Base-by-base conservation (phyloP, 2,888 invertebrate genomes). In the Elmis aenea region DNA sequence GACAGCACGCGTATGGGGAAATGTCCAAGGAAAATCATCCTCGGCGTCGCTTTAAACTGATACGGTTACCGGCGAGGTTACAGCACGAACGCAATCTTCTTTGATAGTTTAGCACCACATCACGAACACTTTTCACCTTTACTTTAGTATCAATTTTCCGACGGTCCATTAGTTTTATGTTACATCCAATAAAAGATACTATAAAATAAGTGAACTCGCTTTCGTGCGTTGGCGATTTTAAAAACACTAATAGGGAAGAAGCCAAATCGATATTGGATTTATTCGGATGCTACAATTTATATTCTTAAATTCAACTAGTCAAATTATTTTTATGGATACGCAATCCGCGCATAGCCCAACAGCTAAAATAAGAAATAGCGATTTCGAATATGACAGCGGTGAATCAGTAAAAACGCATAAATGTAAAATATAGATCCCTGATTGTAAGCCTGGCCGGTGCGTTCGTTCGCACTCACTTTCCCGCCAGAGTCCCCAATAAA, bases 401-500 rank as follows among this genome's bases (percentile, higher is more conserved):
- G 62, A 64, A 61, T 62, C 60, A 62, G 58, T 51, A 51, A 57
- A 50, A 49, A 54, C 54, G 55, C 57, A 61, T 66, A 65, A 65
- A 65, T 57, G 60, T 62, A 55, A 62, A 61, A 60, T 61, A 62
- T 62, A 54, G 56, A 58, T 55, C 51, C 54, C 55, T 54, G 60
- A 61, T 59, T 60, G 60, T 59, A 50, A 57, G 55, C 55, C 43
- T 45, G 48, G 48, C 40, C 45, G 43, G 42, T 31, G 45, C 46
- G 38, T 33, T 31, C 37, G 35, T 54, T 50, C 50, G 46, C 54
- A 48, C 52, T 46, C 50, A 47, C 50, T 54, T 45, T 26, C 21
- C 33, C 24, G 15, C 21, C 30, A 35, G 37, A 43, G 31, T 36
- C 28, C 26, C 50, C 50, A 47, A 50, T 50, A 50, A 50, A 50